Conservation (phyloP, 2,888 invertebrate species). For the Machimus atricapillus region DNA sequence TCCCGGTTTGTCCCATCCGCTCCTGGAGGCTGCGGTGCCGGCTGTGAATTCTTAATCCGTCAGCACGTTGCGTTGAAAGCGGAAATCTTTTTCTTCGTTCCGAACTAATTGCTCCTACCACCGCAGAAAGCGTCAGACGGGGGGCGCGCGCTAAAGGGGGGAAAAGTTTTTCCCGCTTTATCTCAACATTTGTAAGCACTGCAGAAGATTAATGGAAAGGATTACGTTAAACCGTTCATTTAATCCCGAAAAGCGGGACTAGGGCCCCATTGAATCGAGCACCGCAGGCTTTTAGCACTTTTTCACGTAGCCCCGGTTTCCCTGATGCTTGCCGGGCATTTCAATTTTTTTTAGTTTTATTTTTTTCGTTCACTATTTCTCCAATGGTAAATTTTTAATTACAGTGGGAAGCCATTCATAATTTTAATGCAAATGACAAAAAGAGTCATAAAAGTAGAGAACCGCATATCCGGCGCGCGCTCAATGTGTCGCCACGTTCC, state of each 20-base stretch:
- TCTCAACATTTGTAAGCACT: constrained; percentile 35
- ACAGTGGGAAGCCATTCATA: constrained; percentile 27
- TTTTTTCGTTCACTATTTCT: not conserved
- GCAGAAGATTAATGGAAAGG: constrained; percentile 36
- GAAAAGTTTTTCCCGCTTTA: constrained; percentile 15
- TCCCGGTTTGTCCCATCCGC: not conserved
- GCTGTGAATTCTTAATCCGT: constrained; percentile 27
- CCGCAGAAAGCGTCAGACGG: not conserved
- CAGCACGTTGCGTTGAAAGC: constrained; percentile 17
- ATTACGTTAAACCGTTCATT: constrained; percentile 32
- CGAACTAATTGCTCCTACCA: constrained; percentile 21
- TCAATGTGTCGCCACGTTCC: not conserved
- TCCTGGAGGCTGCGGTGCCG: not conserved
- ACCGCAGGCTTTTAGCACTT: constrained; percentile 21
- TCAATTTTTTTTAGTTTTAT: not conserved
- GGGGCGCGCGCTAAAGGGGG: not conserved
- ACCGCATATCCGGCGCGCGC: not conserved
- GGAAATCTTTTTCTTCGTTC: constrained; percentile 11
- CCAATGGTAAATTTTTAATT: constrained; percentile 24
- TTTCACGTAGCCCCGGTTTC: not conserved
- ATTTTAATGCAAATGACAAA: constrained; percentile 34
- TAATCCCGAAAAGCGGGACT: not conserved
- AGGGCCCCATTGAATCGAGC: constrained; percentile 9
- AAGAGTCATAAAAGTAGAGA: not conserved
- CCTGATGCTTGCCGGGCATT: not conserved